Base-by-base conservation (phyloP, 1,140 invertebrate species). In the Eriocheir sinensis region DNA sequence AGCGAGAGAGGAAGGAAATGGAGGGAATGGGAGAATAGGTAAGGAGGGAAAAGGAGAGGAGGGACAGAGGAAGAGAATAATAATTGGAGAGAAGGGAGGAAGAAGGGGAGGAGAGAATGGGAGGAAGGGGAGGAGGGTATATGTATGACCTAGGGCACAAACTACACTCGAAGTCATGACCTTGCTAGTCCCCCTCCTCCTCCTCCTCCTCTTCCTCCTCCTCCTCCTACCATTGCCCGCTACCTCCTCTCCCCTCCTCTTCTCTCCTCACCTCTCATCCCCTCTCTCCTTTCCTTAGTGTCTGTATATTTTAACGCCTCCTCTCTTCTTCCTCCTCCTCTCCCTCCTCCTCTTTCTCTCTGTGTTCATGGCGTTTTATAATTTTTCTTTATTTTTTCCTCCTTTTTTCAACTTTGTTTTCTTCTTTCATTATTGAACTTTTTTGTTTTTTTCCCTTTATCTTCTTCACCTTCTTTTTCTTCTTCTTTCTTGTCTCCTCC, bases 91-190 rank as follows among this genome's bases (percentile, higher is more conserved):
- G 81, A 85, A 32, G 12, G 60, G 34, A 30, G 30, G 81, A 85
- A 85, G 40, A 30, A 48, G 41, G 88, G 41, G 40, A 89, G 40
- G 41, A 3, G 86, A 40, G 86, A 36, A 44, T n/a, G n/a, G 86
- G n/a, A 85, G 81, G 30, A 32, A 44, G 86, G 40, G 36, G 38
- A 3, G 27, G 86, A n/a, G 40, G n/a, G 88, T 21, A n/a, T n/a
- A n/a, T n/a, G n/a, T n/a, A n/a, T 72, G 60, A 72, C 60, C 60
- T 72, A 72, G 60, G 60, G 60, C 60, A 72, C 21, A 72, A n/a
- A n/a, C 21, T 72, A 27, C 27, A n/a, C 21, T 3, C 6, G 17
- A 4, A 27, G 60, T 72, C 60, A 72, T 72, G 60, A 72, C 60
- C 83, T 86, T 38, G 83, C 83, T 86, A 32, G 15, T n/a, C 81